phyloP scores from a whole-genome alignment of 2,797 vertebrate species.

The Channallabes apus region DNA sequence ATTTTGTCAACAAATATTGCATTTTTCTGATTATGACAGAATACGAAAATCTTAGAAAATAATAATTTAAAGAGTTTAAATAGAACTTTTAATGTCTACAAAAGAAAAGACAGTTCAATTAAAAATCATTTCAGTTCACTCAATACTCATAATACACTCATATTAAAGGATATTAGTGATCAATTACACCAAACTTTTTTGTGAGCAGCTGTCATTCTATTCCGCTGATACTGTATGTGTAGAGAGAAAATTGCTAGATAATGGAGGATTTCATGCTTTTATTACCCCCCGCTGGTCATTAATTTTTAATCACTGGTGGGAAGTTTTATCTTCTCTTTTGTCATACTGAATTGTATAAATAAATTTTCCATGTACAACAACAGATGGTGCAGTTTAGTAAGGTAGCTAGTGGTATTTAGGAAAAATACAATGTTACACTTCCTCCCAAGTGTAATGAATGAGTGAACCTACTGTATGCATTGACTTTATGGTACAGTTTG shows the following conservation, averaged over 20 bases:
- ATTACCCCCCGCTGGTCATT: background rate
- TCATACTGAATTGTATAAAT: background rate
- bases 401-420: background rate
- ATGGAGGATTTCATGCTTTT: background rate
- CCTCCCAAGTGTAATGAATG: background rate
- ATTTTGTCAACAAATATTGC: background rate
- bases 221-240: background rate
- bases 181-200: conserved; percentile 3
- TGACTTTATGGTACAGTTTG: background rate
- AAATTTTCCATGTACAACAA: background rate
- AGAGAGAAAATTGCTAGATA: background rate
- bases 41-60: background rate
- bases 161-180: background rate
- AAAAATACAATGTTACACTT: background rate
- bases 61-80: background rate
- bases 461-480: background rate
- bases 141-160: background rate
- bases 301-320: background rate
- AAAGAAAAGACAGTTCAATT: background rate
- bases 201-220: background rate
- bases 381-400: background rate
- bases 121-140: background rate
- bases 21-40: background rate
- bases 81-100: too few relatives aligned
- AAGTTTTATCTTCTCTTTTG: background rate